Evolutionary conservation across 2,888 invertebrate genomes (phyloP).

Genomic region (Melolontha melolontha): DNA sequence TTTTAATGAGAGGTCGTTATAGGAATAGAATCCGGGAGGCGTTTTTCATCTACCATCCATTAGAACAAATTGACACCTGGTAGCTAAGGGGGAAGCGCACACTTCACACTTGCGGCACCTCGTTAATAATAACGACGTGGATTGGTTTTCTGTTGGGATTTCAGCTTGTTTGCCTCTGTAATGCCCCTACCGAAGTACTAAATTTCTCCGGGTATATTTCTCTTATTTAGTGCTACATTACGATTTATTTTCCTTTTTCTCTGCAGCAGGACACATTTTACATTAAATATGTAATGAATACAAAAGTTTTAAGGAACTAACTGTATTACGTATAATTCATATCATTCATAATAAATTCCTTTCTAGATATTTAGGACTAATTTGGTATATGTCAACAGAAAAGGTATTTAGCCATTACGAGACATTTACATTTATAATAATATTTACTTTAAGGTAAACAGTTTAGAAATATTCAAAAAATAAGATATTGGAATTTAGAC

Average conservation of each 20-base stretch:
- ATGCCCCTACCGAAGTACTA: not conserved
- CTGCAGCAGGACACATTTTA: not conserved
- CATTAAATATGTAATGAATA: not conserved
- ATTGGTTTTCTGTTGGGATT: conserved; percentile 57
- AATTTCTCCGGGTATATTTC: too few species aligned
- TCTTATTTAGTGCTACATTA: too few species aligned
- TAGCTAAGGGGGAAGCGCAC: conserved; percentile 58
- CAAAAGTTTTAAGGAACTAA: not conserved
- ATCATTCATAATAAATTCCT: too few species aligned
- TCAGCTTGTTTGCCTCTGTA: conserved; percentile 19
- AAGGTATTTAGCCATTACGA: too few species aligned
- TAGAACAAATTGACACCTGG: conserved; percentile 68
- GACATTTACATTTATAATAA: too few species aligned
- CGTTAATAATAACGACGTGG: conserved; percentile 62
- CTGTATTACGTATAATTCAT: too few species aligned
- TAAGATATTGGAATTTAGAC: too few species aligned
- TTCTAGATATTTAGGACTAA: too few species aligned
- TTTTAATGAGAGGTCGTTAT: conserved; percentile 59
- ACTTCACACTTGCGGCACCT: conserved; percentile 58
- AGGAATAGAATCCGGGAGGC: conserved; percentile 56
- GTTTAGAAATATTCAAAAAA: too few species aligned
- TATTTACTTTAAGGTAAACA: too few species aligned
- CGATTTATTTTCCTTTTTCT: too few species aligned
- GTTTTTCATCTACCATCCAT: conserved; percentile 63
- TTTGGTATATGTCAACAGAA: too few species aligned